Percentiles rank a stretch among this genome's conserved stretches.
Conservation (phyloP, 2,888 invertebrate genomes). For the Cheilosia vernalis region DNA sequence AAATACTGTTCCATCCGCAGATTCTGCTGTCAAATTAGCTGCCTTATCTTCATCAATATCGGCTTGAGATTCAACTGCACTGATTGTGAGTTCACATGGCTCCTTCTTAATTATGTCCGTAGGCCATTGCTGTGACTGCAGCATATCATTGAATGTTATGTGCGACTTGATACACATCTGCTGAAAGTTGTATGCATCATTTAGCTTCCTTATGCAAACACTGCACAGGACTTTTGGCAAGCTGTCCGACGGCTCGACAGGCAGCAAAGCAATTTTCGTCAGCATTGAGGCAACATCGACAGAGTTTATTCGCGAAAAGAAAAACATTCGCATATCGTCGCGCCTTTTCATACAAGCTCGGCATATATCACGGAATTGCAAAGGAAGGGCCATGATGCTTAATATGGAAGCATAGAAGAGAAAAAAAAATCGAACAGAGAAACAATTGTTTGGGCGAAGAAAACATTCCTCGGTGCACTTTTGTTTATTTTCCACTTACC, state of each 20-base stretch:
- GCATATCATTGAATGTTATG: constrained; percentile 71
- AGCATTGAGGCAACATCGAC: constrained; percentile 71
- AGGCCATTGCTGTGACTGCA: constrained; percentile 54
- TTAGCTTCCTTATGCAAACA: constrained; percentile 66
- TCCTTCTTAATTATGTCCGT: constrained; percentile 60
- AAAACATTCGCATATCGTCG: constrained; percentile 74
- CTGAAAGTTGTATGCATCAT: constrained; percentile 69
- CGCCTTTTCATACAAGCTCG: constrained; percentile 73
- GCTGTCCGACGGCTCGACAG: constrained; percentile 71
- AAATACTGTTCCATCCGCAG: constrained; percentile 20
- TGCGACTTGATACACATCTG: constrained; percentile 72
- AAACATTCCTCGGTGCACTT: constrained; percentile 21
- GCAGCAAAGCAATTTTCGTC: constrained; percentile 67
- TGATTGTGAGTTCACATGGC: constrained; percentile 53
- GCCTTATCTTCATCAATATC: constrained; percentile 13
- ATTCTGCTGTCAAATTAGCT: constrained; percentile 28
- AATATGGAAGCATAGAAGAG: constrained; percentile 38
- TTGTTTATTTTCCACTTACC: constrained; percentile 49
- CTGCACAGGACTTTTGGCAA: constrained; percentile 70
- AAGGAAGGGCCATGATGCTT: constrained; percentile 70
- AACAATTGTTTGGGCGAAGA: constrained; percentile 51
- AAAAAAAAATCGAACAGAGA: constrained; percentile 52
- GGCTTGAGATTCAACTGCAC: constrained; percentile 61
- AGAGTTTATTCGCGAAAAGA: constrained; percentile 69
- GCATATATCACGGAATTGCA: constrained; percentile 68